Conservation (phyloP, 2,888 invertebrate genomes). For the Trichogramma dendrolimi region DNA sequence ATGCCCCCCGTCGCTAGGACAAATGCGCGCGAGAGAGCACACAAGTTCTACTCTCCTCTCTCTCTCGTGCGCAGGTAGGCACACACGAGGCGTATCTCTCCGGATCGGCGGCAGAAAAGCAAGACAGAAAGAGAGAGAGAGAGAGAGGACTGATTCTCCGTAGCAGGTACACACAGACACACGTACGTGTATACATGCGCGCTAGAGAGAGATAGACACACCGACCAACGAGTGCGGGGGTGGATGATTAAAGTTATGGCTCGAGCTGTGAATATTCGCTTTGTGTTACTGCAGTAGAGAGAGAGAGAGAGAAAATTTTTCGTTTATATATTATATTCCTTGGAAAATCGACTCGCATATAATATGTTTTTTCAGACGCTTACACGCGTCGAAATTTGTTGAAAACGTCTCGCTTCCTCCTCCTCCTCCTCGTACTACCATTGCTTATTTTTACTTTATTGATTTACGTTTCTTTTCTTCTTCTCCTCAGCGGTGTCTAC, state of each 20-base stretch:
- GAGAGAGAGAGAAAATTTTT: no score
- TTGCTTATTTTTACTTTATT: no score
- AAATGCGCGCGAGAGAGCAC: background rate
- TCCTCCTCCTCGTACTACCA: no score
- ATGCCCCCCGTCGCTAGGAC: slow-evolving; percentile 4
- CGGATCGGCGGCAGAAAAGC: background rate
- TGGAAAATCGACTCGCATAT: no score
- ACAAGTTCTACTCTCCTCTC: background rate
- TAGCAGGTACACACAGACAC: background rate
- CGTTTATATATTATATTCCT: no score
- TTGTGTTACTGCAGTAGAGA: no score
- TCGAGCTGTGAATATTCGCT: no score
- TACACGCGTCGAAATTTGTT: no score
- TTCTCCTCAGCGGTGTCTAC: slow-evolving; percentile 45
- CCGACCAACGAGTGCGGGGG: background rate
- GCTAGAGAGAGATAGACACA: background rate
- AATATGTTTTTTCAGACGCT: no score
- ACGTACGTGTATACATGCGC: background rate
- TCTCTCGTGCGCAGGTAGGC: background rate
- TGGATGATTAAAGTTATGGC: background rate
- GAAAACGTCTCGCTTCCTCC: no score
- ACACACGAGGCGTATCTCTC: background rate
- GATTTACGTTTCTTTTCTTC: no score
- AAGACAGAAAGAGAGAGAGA: background rate
- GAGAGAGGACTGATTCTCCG: background rate